Base-by-base conservation (phyloP, 2,113 vertebrate genomes). In the Oceanites oceanicus region DNA sequence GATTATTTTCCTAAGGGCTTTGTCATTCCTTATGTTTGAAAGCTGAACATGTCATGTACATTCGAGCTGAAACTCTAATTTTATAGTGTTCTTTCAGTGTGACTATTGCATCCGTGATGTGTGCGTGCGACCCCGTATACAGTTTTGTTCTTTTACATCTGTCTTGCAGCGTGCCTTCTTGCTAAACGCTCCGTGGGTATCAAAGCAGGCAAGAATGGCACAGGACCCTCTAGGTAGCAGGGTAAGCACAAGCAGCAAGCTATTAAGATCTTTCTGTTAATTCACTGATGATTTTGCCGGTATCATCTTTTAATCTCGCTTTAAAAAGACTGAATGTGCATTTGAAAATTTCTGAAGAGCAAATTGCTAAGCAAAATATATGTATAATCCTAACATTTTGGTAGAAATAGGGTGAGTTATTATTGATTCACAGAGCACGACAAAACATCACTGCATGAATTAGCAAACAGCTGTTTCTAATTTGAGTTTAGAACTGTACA, bases 391-490 rank as follows among this genome's bases (percentile, higher is more conserved):
- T 92, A 94, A 93, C 94, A 90, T 97, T 98, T 98, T 97, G 93
- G 95, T 96, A 94, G 98, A 96, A 96, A 98, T 97, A 96, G 98
- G 97, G 97, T 97, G 97, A 98, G 98, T 98, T 98, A 92, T 98
- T 98, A 98, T 98, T 98, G 98, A 98, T 98, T 98, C 98, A 98
- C 98, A 98, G 98, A 98, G 98, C 98, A 98, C 98, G 96, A 97
- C 98, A 98, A 98, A 98, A 98, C 98, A 98, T 98, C 98, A 97
- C 98, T 98, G 98, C 98, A 98, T 98, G 98, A 98, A 98, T 98
- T 98, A 98, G 98, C 98, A 99, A 98, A 98, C 98, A 99, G 98
- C 98, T 99, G 99, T 99, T 99, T 98, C 98, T 98, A 98, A 98
- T 99, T 98, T 98, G 98, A 98, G 98, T 98, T 98, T 98, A 98